phyloP scores from a whole-genome alignment of 2,888 invertebrate genomes.

The Eucera pruinosa region DNA sequence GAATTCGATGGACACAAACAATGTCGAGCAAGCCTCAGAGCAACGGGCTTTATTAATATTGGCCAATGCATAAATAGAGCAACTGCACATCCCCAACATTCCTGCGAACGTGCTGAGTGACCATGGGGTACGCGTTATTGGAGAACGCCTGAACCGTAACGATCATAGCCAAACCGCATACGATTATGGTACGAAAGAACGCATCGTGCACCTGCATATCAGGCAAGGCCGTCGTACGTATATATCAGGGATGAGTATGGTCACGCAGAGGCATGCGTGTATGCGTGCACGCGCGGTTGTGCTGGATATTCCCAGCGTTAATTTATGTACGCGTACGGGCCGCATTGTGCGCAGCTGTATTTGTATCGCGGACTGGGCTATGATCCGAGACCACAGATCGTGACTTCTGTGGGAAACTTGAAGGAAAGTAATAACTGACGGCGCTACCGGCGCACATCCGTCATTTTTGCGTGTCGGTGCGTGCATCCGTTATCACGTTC shows the following conservation, averaged over 20 bases:
- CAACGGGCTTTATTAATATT: constrained; percentile 65
- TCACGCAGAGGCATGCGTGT: constrained; percentile 32
- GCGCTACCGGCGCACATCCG: constrained; percentile 55
- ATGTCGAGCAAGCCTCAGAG: constrained; percentile 32
- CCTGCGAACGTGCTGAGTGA: constrained; percentile 72
- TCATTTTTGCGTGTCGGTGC: constrained; percentile 53
- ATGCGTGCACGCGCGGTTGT: constrained; percentile 48
- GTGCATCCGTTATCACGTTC: constrained; percentile 35
- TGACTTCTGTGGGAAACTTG: constrained; percentile 84
- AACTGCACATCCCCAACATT: constrained; percentile 67
- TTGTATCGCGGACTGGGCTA: constrained; percentile 77
- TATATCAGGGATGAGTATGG: constrained; percentile 16
- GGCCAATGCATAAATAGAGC: constrained; percentile 71
- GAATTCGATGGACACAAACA: constrained; percentile 3
- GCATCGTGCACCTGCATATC: constrained; percentile 63
- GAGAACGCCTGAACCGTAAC: constrained; percentile 81
- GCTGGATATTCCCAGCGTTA: constrained; percentile 79
- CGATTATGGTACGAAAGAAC: constrained; percentile 79
- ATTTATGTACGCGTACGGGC: constrained; percentile 74
- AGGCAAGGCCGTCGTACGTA: constrained; percentile 39
- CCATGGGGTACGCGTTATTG: constrained; percentile 78
- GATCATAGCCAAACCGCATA: constrained; percentile 79
- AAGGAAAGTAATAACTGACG: constrained; percentile 79
- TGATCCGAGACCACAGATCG: constrained; percentile 84
- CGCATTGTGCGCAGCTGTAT: constrained; percentile 69